Percentiles rank a stretch among this genome's conserved stretches.
These are phyloP conservation scores for Rattus norvegicus DNA, from an alignment of 2,113 vertebrate species.

Conservation along the genomic window GRCr8 NC_086026.1:128052501-128053000, in stretches of 20 bases:
- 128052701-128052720: constrained; percentile 67
- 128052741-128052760: constrained; percentile 67
- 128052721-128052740: constrained; percentile 66
- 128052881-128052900: neutral
- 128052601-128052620: constrained; percentile 86
- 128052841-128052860: neutral
- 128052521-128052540: constrained; percentile 85
- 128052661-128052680: constrained; percentile 90
- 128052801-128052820: neutral
- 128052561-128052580: constrained; percentile 86
- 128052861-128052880: neutral
- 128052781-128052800: neutral
- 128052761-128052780: neutral
- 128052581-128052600: constrained; percentile 78
- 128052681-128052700: constrained; percentile 78
- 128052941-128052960: constrained; percentile 9
- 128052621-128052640: constrained; percentile 83
- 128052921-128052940: constrained; percentile 41
- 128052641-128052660: constrained; percentile 85
- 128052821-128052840: neutral
- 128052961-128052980: neutral
- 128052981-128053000: neutral
- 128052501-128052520: constrained; percentile 53
- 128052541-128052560: constrained; percentile 85
- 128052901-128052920: neutral